Percentiles rank a stretch among this genome's conserved stretches.
Conservation (phyloP, 2,888 invertebrate species). For the Exephanes ischioxanthus region DNA sequence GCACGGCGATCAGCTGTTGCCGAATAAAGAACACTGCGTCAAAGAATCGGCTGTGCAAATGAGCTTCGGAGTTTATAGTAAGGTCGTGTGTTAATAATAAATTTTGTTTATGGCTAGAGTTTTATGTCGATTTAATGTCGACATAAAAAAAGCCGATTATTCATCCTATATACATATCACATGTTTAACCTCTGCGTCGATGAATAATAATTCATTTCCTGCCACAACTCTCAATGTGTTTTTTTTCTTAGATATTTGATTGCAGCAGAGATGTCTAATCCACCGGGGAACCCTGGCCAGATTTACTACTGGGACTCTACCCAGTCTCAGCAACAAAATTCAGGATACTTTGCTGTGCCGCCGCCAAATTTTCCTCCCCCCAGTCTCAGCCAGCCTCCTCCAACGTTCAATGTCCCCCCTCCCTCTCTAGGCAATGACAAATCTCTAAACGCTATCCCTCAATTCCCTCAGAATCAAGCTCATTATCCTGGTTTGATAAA, state of each 20-base stretch:
- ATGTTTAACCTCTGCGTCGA: slow-evolving; percentile 31
- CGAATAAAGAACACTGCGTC: slow-evolving; percentile 19
- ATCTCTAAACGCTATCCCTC: slow-evolving; percentile 63
- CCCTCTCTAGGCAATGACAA: slow-evolving; percentile 68
- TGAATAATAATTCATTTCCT: neutral
- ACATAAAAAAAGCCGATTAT: neutral
- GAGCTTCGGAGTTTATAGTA: slow-evolving; percentile 3
- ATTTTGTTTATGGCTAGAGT: neutral
- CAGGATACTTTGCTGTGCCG: slow-evolving; percentile 74
- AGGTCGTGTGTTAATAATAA: neutral
- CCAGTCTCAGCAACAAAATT: slow-evolving; percentile 67
- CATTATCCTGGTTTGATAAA: slow-evolving; percentile 68
- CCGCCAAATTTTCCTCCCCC: slow-evolving; percentile 78
- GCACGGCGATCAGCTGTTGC: slow-evolving; percentile 30
- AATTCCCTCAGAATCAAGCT: slow-evolving; percentile 68
- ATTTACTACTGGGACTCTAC: slow-evolving; percentile 73
- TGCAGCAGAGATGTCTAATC: slow-evolving; percentile 71
- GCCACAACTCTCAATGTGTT: neutral
- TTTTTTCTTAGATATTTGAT: slow-evolving; percentile 11
- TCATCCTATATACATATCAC: neutral
- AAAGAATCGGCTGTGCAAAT: slow-evolving; percentile 28
- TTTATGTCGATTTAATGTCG: neutral
- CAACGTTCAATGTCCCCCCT: slow-evolving; percentile 70
- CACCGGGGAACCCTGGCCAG: slow-evolving; percentile 69
- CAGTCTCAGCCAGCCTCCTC: slow-evolving; percentile 73